Percentiles rank a stretch among this genome's conserved stretches.
These are phyloP conservation scores for Actinernus sp. DNA, from an alignment of 92 coral and sea anemone species.

Conservation along the genomic window DNA sequence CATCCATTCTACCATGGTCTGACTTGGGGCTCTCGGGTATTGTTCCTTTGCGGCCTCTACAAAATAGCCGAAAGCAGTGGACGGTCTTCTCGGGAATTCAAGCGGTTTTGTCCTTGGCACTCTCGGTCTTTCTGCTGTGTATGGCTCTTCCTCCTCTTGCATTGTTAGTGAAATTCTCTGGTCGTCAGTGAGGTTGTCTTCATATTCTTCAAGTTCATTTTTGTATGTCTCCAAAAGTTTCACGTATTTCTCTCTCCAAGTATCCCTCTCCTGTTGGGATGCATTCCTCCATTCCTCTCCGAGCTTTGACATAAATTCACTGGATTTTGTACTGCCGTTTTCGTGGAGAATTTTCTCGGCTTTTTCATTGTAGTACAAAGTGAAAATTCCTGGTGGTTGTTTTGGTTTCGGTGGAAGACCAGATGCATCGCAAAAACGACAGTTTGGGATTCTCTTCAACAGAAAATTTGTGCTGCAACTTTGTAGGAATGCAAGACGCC, in stretches of 20 bases:
- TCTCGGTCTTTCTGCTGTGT: not conserved
- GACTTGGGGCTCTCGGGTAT: constrained; percentile 31
- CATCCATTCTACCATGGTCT: constrained; percentile 51
- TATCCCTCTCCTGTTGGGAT: constrained; percentile 9
- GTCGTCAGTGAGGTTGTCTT: constrained; percentile 45
- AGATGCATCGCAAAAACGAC: not conserved
- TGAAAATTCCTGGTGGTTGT: constrained; percentile 28
- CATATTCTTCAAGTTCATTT: constrained; percentile 42
- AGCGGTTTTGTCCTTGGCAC: not conserved
- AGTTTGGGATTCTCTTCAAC: not conserved
- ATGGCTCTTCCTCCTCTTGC: constrained; percentile 5
- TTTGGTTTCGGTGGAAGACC: constrained; percentile 9
- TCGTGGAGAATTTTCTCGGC: constrained; percentile 11
- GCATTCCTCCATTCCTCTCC: constrained; percentile 35
- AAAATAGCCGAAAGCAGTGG: constrained; percentile 55
- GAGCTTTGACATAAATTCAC: constrained; percentile 11
- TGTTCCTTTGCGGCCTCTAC: constrained; percentile 35
- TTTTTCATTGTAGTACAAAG: constrained; percentile 15
- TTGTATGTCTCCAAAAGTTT: constrained; percentile 44
- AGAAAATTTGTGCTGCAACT: not conserved
- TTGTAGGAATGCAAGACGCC: constrained; percentile 3
- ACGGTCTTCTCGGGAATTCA: constrained; percentile 46
- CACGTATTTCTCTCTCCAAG: constrained; percentile 41
- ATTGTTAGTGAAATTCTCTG: constrained; percentile 28
- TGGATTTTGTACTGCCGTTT: constrained; percentile 10